A percentile compares a stretch with the other conserved stretches of the same genome.
Evolutionary conservation across 2,113 vertebrate genomes (phyloP).

Genomic region (Typhlomys cinereus): DNA sequence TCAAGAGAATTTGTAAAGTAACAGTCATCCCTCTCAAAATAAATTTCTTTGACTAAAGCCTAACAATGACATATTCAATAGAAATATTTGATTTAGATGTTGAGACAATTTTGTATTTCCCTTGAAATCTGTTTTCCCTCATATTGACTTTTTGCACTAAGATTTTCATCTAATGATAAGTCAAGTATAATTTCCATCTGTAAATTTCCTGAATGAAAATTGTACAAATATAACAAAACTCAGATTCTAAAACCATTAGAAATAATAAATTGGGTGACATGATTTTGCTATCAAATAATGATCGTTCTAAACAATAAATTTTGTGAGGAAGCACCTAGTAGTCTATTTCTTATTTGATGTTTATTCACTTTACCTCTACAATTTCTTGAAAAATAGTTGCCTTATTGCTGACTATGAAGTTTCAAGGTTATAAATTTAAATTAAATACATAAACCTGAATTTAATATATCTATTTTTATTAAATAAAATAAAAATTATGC

Average conservation of each 20-base stretch:
- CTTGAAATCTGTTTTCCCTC: neutral
- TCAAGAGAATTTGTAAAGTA: neutral
- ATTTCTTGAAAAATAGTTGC: conserved; percentile 7
- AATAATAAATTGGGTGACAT: neutral
- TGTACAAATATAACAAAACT: neutral
- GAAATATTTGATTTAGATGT: neutral
- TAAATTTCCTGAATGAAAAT: conserved; percentile 17
- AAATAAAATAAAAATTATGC: neutral
- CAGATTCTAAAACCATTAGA: neutral
- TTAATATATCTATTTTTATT: neutral
- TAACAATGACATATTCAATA: neutral
- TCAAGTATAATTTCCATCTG: neutral
- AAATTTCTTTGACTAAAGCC: neutral
- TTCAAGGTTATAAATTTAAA: neutral
- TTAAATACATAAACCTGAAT: neutral
- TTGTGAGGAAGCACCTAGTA: neutral
- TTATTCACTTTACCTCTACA: neutral
- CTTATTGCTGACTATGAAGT: conserved; percentile 40
- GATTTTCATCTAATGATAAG: neutral
- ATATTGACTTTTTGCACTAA: neutral
- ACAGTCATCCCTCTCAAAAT: neutral
- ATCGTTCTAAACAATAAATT: neutral
- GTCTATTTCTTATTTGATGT: neutral
- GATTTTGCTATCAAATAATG: neutral
- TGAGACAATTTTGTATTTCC: neutral